phyloP scores from a whole-genome alignment of 2,797 vertebrate species.

The Loris lydekkerianus region DNA sequence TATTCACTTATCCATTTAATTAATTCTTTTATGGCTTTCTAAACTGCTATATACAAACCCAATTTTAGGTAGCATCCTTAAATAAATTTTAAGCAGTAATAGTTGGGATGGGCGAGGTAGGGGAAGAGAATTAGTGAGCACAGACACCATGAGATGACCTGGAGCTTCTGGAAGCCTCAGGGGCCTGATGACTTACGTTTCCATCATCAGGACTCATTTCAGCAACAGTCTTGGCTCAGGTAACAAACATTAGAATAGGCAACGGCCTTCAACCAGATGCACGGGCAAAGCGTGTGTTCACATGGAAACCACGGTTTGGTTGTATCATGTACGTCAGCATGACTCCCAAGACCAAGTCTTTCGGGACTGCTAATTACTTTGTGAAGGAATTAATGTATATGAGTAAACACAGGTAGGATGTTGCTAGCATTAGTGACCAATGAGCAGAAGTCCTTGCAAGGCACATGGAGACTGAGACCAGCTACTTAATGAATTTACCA shows the following conservation, averaged over 20 bases:
- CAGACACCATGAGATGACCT: background rate
- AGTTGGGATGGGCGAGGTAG: background rate
- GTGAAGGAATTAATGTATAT: slow-evolving; percentile 39
- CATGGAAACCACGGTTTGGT: slow-evolving; percentile 1
- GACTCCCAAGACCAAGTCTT: slow-evolving; percentile 17
- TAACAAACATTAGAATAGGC: slow-evolving; percentile 47
- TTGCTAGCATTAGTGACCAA: background rate
- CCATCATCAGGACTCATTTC: slow-evolving; percentile 22
- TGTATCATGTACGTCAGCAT: background rate
- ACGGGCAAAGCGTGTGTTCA: slow-evolving; percentile 41
- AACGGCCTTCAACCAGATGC: background rate
- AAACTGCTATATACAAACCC: background rate
- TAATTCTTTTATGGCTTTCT: background rate
- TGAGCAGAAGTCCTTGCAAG: slow-evolving; percentile 9
- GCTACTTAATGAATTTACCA: slow-evolving; percentile 30
- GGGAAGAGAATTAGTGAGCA: background rate
- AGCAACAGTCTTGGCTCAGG: background rate
- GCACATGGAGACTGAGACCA: slow-evolving; percentile 11
- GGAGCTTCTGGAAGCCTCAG: slow-evolving; percentile 10
- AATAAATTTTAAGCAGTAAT: background rate
- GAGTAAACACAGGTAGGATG: background rate
- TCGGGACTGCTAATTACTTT: slow-evolving; percentile 52
- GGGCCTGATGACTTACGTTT: slow-evolving; percentile 11
- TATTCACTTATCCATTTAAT: slow-evolving; percentile 18
- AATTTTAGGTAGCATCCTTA: background rate